phyloP scores from a whole-genome alignment of 2,797 vertebrate genomes.

The Hybognathus amarus region DNA sequence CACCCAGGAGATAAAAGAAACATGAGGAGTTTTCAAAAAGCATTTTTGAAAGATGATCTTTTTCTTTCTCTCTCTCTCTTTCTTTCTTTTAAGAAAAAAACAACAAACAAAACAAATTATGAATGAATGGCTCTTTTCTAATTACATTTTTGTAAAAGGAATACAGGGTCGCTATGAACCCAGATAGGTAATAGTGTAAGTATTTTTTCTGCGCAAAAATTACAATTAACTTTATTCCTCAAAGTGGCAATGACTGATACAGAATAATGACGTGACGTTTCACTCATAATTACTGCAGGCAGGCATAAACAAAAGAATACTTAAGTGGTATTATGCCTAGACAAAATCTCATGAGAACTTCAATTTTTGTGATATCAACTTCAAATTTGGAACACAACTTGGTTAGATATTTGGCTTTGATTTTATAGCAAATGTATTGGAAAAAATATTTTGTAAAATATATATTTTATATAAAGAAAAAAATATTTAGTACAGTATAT shows the following conservation, averaged over 20 bases:
- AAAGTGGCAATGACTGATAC: background rate
- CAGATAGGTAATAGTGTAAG: background rate
- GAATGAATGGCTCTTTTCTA: background rate
- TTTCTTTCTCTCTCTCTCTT: background rate
- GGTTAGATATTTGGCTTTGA: too few relatives aligned
- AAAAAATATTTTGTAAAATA: too few relatives aligned
- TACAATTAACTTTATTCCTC: background rate
- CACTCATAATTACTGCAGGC: background rate
- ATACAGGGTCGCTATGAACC: background rate
- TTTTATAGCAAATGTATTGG: too few relatives aligned
- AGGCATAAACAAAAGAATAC: background rate
- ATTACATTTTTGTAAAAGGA: background rate
- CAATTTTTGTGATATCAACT: too few relatives aligned
- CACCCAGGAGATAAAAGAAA: conserved; percentile 38
- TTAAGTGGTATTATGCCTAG: too few relatives aligned
- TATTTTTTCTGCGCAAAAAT: background rate
- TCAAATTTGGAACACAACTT: too few relatives aligned
- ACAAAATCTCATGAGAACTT: too few relatives aligned
- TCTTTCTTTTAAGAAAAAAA: background rate
- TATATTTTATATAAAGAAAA: too few relatives aligned
- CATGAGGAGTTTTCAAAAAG: conserved; percentile 36
- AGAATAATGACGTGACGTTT: background rate
- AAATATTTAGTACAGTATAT: too few relatives aligned
- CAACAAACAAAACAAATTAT: background rate
- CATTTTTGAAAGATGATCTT: conserved; percentile 33